Evolutionary conservation across 2,113 vertebrate genomes (phyloP).

Genomic region (Ifrita kowaldi): DNA sequence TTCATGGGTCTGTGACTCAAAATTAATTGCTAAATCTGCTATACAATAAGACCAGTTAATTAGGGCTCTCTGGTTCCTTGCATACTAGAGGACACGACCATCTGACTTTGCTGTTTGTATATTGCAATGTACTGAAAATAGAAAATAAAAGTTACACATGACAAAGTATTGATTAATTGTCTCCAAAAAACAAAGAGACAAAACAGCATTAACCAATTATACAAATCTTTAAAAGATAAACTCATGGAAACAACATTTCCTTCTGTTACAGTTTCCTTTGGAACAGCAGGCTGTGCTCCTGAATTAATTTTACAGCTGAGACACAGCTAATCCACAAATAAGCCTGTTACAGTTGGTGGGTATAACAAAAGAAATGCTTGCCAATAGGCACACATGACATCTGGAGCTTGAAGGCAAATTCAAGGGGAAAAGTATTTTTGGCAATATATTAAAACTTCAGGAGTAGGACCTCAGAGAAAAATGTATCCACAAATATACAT

Average conservation of each 20-base stretch:
- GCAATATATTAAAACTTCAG: constrained; percentile 6
- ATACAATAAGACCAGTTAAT: constrained; percentile 55
- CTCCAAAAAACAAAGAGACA: constrained; percentile 48
- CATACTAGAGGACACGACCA: constrained; percentile 9
- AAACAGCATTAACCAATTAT: constrained; percentile 42
- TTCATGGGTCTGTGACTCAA: constrained; percentile 29
- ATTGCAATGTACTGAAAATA: constrained; percentile 31
- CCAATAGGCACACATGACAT: neutral
- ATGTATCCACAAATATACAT: neutral
- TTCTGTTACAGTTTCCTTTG: constrained; percentile 23
- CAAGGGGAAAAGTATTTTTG: neutral
- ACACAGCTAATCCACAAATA: constrained; percentile 54
- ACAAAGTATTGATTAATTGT: constrained; percentile 52
- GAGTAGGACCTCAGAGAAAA: neutral
- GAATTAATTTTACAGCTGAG: constrained; percentile 64
- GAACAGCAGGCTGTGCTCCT: constrained; percentile 50
- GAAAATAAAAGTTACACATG: constrained; percentile 59
- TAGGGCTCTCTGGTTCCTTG: constrained; percentile 40
- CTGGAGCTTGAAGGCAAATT: constrained; percentile 28
- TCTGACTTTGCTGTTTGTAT: constrained; percentile 30
- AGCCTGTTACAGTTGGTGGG: constrained; percentile 19
- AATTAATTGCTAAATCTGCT: constrained; percentile 64
- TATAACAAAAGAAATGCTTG: constrained; percentile 47
- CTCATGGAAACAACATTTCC: constrained; percentile 27
- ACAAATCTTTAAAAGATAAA: constrained; percentile 33